phyloP scores from a whole-genome alignment of 1,140 invertebrate genomes.

The Acyrthosiphon pisum region DNA sequence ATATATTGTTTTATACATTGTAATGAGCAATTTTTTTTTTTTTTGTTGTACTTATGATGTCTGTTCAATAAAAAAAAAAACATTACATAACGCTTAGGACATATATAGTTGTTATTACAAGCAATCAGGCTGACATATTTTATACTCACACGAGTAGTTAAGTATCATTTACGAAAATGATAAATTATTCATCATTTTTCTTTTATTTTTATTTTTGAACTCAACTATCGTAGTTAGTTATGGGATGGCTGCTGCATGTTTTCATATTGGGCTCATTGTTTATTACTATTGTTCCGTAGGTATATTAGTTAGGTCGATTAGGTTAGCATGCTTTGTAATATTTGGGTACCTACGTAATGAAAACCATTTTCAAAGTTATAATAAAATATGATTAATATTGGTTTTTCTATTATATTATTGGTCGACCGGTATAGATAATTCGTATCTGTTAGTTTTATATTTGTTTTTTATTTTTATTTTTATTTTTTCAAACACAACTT shows the following conservation, averaged over 20 bases:
- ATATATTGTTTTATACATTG: background rate
- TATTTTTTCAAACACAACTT: background rate
- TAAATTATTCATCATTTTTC: background rate
- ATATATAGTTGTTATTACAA: slow-evolving; percentile 2
- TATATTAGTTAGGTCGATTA: background rate
- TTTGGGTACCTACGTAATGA: background rate
- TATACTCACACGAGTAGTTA: slow-evolving; percentile 36
- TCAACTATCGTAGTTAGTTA: background rate
- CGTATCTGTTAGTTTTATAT: background rate
- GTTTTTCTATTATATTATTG: background rate
- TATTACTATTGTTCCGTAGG: background rate
- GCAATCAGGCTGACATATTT: slow-evolving; percentile 5
- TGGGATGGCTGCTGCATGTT: slow-evolving; percentile 36
- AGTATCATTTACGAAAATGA: background rate
- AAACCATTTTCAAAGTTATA: background rate
- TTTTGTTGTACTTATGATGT: slow-evolving; percentile 48
- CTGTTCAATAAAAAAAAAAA: slow-evolving; percentile 12
- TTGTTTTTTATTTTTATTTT: background rate
- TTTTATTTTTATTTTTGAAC: slow-evolving; percentile 4
- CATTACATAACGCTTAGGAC: background rate
- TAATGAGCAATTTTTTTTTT: background rate
- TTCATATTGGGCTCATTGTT: background rate
- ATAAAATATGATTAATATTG: background rate
- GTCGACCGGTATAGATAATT: background rate
- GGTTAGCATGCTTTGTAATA: background rate